Evolutionary conservation across 2,113 vertebrate genomes (phyloP), one percentile per base, ranked within the genome.

Genomic region (Cyprinus carpio): DNA sequence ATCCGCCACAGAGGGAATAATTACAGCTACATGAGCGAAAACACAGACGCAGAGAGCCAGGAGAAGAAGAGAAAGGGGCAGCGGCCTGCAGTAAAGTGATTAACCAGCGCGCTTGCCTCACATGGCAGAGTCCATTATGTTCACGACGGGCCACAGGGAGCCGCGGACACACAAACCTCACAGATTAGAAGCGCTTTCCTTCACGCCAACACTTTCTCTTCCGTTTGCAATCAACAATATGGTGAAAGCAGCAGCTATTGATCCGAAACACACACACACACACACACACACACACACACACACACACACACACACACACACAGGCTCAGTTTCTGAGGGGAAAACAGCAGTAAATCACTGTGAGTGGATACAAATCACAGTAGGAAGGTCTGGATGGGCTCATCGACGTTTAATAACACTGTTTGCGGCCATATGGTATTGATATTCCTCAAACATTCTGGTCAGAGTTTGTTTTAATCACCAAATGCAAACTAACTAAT

Each of bases 1-100:
- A 78, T 49, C 80, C 86, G 62, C 60, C 13, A 46, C 81, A 56
- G 49, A 79, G 20, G 89, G 88, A 72, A 92, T 92, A 90, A 40
- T 92, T 92, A 86, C 87, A 4, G 11, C n/a, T n/a, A 18, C 43
- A 7, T 16, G 12, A 7, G 69, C 2, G 3, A 34, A 18, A 34
- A 37, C 65, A 69, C 16, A 69, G 31, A 69, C 31, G 31, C 64
- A 1, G 18, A 71, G 31, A 23, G 37, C 23, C 23, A 12, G 23
- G 71, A 74, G 31, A 6, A 40, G 18, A 78, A 64, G 51, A 67
- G 86, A 82, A 15, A 15, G 62, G 34, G 75, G 25, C 71, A 74
- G 71, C 11, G 71, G 40, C 71, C 71, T 46, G 37, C 34, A 37
- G 43, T 54, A 79, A 58, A 46, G 77, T 58, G 34, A 79, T 67